Conservation (phyloP, 2,113 vertebrate genomes). For the Hippocampus guttulatus region DNA sequence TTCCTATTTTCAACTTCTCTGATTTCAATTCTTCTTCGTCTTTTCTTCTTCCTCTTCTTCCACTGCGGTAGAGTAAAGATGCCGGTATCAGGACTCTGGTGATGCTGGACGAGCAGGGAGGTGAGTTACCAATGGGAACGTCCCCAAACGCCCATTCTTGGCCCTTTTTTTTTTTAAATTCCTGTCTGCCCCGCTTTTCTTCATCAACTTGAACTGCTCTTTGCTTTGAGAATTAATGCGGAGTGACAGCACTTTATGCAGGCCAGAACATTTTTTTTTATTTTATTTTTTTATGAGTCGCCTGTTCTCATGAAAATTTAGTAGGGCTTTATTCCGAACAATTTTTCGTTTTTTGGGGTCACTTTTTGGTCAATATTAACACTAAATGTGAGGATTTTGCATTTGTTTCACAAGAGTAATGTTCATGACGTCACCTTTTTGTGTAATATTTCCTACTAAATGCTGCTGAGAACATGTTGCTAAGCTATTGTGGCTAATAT, state of each 20-base stretch:
- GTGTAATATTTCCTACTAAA: neutral
- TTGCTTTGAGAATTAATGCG: neutral
- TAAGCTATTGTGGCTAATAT: neutral
- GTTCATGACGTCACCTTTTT: neutral
- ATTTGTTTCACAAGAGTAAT: neutral
- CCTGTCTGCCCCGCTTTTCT: neutral
- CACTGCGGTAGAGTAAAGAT: conserved; percentile 92
- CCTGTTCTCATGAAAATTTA: neutral
- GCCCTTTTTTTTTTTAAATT: neutral
- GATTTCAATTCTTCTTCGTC: neutral
- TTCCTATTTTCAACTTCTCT: no score
- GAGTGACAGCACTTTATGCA: neutral
- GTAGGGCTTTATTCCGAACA: neutral
- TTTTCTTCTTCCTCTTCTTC: neutral
- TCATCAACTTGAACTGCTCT: neutral
- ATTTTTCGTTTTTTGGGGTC: neutral
- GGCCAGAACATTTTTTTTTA: neutral
- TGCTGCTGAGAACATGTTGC: neutral
- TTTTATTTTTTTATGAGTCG: neutral
- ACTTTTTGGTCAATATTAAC: neutral
- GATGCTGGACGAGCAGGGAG: conserved; percentile 99
- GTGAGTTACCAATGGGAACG: conserved; percentile 76
- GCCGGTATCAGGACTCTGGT: conserved; percentile 99
- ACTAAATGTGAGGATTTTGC: neutral
- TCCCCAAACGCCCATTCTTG: neutral